These are phyloP conservation scores for Ischnura elegans DNA, from an alignment of 2,888 invertebrate genomes.

Conservation along the genomic window DNA sequence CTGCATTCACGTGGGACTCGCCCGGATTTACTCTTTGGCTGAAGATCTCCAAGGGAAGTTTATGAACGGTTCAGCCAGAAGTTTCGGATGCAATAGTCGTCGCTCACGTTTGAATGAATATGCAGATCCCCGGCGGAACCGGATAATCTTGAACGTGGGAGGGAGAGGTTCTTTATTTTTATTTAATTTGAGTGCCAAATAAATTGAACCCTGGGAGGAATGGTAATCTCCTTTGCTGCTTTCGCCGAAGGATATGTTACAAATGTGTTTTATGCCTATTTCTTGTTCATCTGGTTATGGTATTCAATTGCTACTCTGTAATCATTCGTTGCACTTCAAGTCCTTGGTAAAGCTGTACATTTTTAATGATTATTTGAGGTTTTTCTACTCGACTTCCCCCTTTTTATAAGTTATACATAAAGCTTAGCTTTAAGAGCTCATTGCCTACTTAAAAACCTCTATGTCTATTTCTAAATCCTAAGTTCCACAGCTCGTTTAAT, in stretches of 20 bases:
- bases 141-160: neutral
- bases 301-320: neutral
- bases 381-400: no score
- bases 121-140: neutral
- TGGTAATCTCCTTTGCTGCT: no score
- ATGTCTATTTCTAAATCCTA: no score
- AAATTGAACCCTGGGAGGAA: neutral
- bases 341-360: no score
- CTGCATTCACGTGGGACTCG: neutral
- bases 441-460: no score
- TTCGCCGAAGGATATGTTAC: neutral
- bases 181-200: neutral
- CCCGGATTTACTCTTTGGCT: neutral
- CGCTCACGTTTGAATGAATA: neutral
- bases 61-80: neutral
- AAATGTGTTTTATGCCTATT: no score
- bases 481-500: no score
- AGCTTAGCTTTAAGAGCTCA: no score
- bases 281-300: neutral
- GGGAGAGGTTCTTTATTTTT: neutral
- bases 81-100: neutral
- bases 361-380: no score
- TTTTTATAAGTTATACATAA: no score
- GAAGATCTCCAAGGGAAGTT: neutral
- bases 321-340: neutral